These are phyloP conservation scores for Thalpophila matura DNA, from an alignment of 2,888 invertebrate species.

Conservation along the genomic window DNA sequence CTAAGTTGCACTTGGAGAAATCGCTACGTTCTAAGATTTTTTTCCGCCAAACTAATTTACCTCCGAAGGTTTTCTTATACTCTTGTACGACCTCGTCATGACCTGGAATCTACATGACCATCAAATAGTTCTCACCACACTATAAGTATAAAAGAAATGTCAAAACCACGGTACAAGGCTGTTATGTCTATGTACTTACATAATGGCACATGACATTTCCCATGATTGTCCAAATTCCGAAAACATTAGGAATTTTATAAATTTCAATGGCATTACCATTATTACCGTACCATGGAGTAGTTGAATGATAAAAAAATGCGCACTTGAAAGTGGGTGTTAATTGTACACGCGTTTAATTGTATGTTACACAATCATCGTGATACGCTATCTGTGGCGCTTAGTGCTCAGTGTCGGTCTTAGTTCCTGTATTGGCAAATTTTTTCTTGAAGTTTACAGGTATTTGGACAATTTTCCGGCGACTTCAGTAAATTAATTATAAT, in stretches of 20 bases:
- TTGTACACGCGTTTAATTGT: constrained; percentile 42
- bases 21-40: too few relatives aligned
- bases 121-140: too few relatives aligned
- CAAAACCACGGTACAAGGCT: too few relatives aligned
- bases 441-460: not conserved
- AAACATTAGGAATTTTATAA: constrained; percentile 22
- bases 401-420: constrained; percentile 32
- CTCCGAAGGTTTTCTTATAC: too few relatives aligned
- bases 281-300: constrained; percentile 25
- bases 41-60: too few relatives aligned
- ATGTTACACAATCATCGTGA: constrained; percentile 50
- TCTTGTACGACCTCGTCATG: too few relatives aligned
- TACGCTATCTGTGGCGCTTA: constrained; percentile 50
- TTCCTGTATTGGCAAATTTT: constrained; percentile 6
- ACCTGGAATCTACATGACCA: too few relatives aligned
- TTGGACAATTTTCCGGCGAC: not conserved
- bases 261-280: constrained; percentile 6
- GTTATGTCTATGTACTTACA: not conserved
- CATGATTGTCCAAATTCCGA: too few relatives aligned
- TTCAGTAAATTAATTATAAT: too few relatives aligned
- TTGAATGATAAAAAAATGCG: constrained; percentile 55
- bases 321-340: constrained; percentile 48
- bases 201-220: too few relatives aligned
- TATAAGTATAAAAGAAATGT: too few relatives aligned
- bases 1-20: too few relatives aligned